Conservation (phyloP, 2,888 invertebrate species). For the Drosophila mayaguana region DNA sequence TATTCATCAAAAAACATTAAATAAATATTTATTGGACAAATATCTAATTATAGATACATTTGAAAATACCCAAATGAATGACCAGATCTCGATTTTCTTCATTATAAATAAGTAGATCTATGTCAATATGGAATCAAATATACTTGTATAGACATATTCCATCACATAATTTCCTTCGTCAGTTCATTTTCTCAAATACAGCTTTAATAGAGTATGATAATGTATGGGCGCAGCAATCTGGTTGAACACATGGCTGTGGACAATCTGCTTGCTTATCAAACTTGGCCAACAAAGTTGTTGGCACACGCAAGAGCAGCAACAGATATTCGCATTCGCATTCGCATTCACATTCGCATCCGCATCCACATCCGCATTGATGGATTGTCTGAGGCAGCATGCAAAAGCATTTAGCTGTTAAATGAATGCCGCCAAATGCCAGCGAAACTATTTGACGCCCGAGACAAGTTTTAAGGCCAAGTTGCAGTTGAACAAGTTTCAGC, state of each 20-base stretch:
- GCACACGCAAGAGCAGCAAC: slow-evolving; percentile 15
- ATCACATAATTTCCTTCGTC: not conserved
- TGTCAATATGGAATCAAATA: not conserved
- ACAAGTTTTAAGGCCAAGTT: slow-evolving; percentile 58
- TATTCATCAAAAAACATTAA: no score
- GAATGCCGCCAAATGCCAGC: slow-evolving; percentile 44
- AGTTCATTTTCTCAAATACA: not conserved
- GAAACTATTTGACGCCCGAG: slow-evolving; percentile 55
- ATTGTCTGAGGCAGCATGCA: slow-evolving; percentile 56
- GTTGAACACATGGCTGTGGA: not conserved
- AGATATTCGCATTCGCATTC: slow-evolving; percentile 10
- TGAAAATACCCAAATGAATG: not conserved
- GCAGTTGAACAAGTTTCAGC: slow-evolving; percentile 47
- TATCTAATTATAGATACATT: not conserved
- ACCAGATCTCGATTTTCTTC: not conserved
- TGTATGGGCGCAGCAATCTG: not conserved
- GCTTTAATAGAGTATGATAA: not conserved
- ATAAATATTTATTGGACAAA: not conserved
- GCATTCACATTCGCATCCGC: slow-evolving; percentile 2
- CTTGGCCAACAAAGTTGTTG: slow-evolving; percentile 49
- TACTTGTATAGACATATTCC: not conserved
- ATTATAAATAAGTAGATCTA: not conserved
- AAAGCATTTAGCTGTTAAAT: slow-evolving; percentile 56
- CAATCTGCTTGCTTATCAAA: slow-evolving; percentile 10
- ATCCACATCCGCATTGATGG: slow-evolving; percentile 55